These are phyloP conservation scores for Delphinus delphis DNA, from an alignment of 2,113 vertebrate genomes.

Conservation along the genomic window DNA sequence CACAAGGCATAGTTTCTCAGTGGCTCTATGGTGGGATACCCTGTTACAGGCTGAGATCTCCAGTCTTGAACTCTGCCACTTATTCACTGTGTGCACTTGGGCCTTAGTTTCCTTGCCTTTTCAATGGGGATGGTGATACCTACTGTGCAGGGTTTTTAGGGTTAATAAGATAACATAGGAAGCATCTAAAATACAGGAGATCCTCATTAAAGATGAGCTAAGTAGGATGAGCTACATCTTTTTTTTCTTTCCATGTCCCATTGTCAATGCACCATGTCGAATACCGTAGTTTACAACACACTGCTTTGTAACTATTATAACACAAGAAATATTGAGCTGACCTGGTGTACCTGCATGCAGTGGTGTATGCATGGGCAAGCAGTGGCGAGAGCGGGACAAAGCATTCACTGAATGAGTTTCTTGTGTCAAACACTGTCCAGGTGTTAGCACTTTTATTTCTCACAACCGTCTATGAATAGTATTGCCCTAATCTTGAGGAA, in stretches of 20 bases:
- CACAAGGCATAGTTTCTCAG: neutral
- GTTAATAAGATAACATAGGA: neutral
- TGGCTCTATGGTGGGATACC: neutral
- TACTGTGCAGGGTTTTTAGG: neutral
- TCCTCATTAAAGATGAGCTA: neutral
- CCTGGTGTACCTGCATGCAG: neutral
- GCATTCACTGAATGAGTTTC: neutral
- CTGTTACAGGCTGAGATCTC: neutral
- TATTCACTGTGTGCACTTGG: neutral
- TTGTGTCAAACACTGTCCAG: neutral
- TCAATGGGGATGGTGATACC: neutral
- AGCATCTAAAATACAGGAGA: neutral
- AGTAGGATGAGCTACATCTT: neutral
- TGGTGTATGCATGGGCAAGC: rapidly evolving
- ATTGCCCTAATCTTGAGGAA: neutral
- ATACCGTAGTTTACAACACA: neutral
- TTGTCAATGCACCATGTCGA: neutral
- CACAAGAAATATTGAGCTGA: neutral
- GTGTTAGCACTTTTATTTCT: neutral
- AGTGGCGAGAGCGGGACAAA: neutral
- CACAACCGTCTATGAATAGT: neutral
- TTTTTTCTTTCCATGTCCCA: neutral
- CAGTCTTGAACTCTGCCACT: neutral
- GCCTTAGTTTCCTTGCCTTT: neutral
- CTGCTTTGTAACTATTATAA: neutral